A percentile compares a stretch with the other conserved stretches of the same genome.
Evolutionary conservation across 1,140 invertebrate species (phyloP).

Genomic region (Daktulosphaira vitifoliae): DNA sequence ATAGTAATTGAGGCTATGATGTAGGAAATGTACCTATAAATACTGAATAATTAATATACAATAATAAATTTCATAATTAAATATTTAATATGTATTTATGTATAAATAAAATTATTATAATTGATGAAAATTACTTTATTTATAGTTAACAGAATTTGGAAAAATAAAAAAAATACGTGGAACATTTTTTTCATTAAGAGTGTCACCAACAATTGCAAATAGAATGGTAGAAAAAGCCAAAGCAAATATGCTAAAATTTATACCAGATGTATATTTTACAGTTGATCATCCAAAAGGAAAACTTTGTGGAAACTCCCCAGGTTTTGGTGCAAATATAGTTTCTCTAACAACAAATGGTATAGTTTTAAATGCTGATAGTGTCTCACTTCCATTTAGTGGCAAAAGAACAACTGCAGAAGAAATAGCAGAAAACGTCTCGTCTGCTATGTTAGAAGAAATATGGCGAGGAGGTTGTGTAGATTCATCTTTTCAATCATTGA

Average conservation of each 20-base stretch:
- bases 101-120: no score
- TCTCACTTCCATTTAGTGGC: slow-evolving; percentile 46
- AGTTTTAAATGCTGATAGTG: slow-evolving; percentile 61
- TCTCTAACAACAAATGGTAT: slow-evolving; percentile 88
- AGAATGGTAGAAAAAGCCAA: slow-evolving; percentile 88
- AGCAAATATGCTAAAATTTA: slow-evolving; percentile 77
- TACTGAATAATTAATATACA: no score
- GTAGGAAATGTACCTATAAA: no score
- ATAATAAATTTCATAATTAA: no score
- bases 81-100: no score
- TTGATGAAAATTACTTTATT: background rate
- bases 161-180: slow-evolving; percentile 92
- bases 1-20: no score
- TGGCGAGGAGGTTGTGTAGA: slow-evolving; percentile 87
- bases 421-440: slow-evolving; percentile 72
- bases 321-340: slow-evolving; percentile 80
- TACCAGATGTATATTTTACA: slow-evolving; percentile 92
- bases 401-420: slow-evolving; percentile 77
- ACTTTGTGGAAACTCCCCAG: slow-evolving; percentile 75
- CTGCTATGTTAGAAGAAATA: slow-evolving; percentile 79
- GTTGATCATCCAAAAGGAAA: slow-evolving; percentile 82
- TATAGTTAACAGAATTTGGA: slow-evolving; percentile 64
- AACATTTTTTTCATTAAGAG: slow-evolving; percentile 73
- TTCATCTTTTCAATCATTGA: slow-evolving; percentile 76
- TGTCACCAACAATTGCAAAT: slow-evolving; percentile 84